Conservation (phyloP, 1,140 invertebrate genomes). For the Cherax destructor region DNA sequence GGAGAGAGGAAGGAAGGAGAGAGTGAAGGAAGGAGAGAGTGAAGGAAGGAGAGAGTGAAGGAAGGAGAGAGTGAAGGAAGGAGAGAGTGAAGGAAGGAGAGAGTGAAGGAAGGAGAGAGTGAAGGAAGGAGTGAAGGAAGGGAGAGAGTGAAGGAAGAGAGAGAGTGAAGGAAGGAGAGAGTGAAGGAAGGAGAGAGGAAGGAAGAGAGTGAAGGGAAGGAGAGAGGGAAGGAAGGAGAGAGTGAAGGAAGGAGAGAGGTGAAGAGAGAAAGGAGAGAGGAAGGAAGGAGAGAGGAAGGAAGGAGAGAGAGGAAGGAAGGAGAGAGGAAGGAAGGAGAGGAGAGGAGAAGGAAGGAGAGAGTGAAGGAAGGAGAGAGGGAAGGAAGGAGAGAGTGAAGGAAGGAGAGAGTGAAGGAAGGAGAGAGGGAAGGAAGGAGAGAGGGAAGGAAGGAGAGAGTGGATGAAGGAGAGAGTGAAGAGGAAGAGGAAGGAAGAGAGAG, state of each 20-base stretch:
- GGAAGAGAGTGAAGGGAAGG: not conserved
- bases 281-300: too few relatives aligned
- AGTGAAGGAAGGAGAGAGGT: not conserved
- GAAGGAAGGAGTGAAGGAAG: too few relatives aligned
- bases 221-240: constrained; percentile 17
- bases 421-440: too few relatives aligned
- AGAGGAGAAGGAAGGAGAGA: too few relatives aligned
- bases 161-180: not conserved
- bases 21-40: not conserved
- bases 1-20: not conserved
- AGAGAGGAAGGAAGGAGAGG: too few relatives aligned
- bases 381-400: too few relatives aligned
- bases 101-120: not conserved
- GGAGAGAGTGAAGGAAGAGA: not conserved
- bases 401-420: too few relatives aligned
- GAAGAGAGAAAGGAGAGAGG: not conserved
- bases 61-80: not conserved
- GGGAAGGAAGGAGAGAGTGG: too few relatives aligned
- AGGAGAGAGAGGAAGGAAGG: too few relatives aligned
- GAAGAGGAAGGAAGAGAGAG: too few relatives aligned
- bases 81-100: not conserved
- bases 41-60: not conserved
- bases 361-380: too few relatives aligned
- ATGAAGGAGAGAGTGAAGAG: too few relatives aligned
- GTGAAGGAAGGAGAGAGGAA: not conserved